Evolutionary conservation across 2,113 vertebrate species (phyloP), one percentile per base, ranked within the genome.

Genomic region (Gavialis gangeticus): DNA sequence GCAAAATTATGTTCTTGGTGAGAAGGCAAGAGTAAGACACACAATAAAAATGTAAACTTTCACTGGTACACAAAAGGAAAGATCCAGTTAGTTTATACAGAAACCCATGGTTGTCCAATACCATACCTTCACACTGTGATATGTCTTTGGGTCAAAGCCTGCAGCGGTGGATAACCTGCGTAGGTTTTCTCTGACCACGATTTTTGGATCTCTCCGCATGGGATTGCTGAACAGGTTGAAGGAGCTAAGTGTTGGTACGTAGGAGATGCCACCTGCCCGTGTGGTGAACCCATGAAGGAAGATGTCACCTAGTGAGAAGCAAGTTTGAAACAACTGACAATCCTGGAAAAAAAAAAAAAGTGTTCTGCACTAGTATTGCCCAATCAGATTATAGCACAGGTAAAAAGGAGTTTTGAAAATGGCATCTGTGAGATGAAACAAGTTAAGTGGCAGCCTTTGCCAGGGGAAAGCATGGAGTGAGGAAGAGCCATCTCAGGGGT

Each of bases 261-360:
- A 98, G 62, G 99, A 99, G 83, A 99, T 98, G 0, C 99, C 99
- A 34, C 99, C 99, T 21, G 95, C 66, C 62, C 99, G 98, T 27
- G 98, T 98, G 28, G 98, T 99, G 97, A 99, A 99, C n/a, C 99
- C 99, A 24, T 99, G 99, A 28, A 98, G 97, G 85, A 99, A 99
- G 81, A 93, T 94, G 22, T 97, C 97, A 98, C 95, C 98, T 98
- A 89, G 30, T 75, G 91, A 97, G 66, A 77, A 85, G 30, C 80
- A 93, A 91, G 55, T 46, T 46, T 46, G 86, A 15, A 37, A 67
- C 77, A 84, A 91, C 2, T 83, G 87, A 85, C 2, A 86, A 46
- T 25, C 28, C 21, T 89, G 95, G 90, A 18, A 90, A 86, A 12
- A 64, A 19, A 77, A 79, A 64, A 82, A 5, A 21, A 84, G 69